phyloP scores from a whole-genome alignment of 1,140 invertebrate genomes.

The Drosophila mayri region DNA sequence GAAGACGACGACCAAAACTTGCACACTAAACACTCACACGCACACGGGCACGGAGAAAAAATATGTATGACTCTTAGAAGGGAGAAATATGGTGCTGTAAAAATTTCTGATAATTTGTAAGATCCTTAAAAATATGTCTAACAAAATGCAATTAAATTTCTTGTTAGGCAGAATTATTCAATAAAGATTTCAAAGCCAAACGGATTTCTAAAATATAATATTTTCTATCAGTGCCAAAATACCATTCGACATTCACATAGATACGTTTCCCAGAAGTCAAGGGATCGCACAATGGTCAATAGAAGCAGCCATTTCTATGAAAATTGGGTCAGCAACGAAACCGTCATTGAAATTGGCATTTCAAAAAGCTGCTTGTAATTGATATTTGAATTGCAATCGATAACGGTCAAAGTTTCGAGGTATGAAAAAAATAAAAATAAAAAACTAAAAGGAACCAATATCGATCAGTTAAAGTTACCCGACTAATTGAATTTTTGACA shows the following conservation, averaged over 20 bases:
- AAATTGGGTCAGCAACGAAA: slow-evolving; percentile 53
- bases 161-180: no score
- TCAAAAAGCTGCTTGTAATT: slow-evolving; percentile 42
- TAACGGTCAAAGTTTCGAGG: slow-evolving; percentile 5
- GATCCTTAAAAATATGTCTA: background rate
- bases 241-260: slow-evolving; percentile 23
- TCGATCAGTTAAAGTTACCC: slow-evolving; percentile 18
- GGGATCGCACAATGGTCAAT: slow-evolving; percentile 71
- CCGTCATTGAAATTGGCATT: slow-evolving; percentile 53
- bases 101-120: background rate
- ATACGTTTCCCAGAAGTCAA: slow-evolving; percentile 44
- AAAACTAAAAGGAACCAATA: background rate
- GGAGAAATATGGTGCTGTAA: no score
- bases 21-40: slow-evolving; percentile 2
- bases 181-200: no score
- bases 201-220: background rate
- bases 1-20: slow-evolving; percentile 13
- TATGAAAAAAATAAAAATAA: background rate
- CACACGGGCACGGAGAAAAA: background rate
- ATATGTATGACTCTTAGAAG: background rate
- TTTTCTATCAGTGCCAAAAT: slow-evolving; percentile 7
- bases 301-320: slow-evolving; percentile 63
- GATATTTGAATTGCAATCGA: slow-evolving; percentile 48
- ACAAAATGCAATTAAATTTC: background rate
- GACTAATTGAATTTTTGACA: slow-evolving; percentile 35